A percentile compares a stretch with the other conserved stretches of the same genome.
Evolutionary conservation across 2,888 invertebrate genomes (phyloP).

Genomic region (Cryptocephalus primarius): DNA sequence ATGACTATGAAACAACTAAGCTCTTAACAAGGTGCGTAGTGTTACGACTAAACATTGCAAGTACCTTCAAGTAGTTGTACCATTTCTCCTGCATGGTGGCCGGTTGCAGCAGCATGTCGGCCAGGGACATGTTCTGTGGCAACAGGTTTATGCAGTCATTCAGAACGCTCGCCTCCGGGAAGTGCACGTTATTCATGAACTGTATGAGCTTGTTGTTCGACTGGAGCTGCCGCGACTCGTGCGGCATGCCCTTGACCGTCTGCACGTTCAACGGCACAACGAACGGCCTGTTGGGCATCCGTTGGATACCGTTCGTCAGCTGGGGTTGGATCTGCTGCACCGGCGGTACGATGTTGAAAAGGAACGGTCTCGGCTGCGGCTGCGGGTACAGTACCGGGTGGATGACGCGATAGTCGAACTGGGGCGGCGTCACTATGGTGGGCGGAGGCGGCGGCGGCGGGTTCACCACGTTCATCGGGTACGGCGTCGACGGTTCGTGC

Average conservation of each 20-base stretch:
- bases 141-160: slow-evolving; percentile 36
- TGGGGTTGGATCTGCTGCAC: slow-evolving; percentile 12
- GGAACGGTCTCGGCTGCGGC: slow-evolving; percentile 16
- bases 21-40: no score
- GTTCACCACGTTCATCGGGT: slow-evolving; percentile 2
- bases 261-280: slow-evolving; percentile 2
- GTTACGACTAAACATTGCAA: no score
- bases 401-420: slow-evolving; percentile 14
- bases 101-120: slow-evolving; percentile 46
- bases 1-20: no score
- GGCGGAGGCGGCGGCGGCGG: slow-evolving; percentile 11
- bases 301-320: slow-evolving; percentile 11
- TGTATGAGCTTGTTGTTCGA: slow-evolving; percentile 41
- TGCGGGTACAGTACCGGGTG: slow-evolving; percentile 15
- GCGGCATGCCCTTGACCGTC: not conserved
- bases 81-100: slow-evolving; percentile 33
- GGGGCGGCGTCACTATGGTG: slow-evolving; percentile 11
- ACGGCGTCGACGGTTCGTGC: not conserved
- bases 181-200: slow-evolving; percentile 48
- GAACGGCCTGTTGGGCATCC: not conserved
- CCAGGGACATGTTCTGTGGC: slow-evolving; percentile 45
- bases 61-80: slow-evolving; percentile 43
- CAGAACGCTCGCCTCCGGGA: slow-evolving; percentile 35
- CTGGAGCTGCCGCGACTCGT: not conserved
- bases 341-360: slow-evolving; percentile 17